A percentile compares a stretch with the other conserved stretches of the same genome.
Conservation (phyloP, 1,140 invertebrate genomes). For the Helicorthomorpha holstii region DNA sequence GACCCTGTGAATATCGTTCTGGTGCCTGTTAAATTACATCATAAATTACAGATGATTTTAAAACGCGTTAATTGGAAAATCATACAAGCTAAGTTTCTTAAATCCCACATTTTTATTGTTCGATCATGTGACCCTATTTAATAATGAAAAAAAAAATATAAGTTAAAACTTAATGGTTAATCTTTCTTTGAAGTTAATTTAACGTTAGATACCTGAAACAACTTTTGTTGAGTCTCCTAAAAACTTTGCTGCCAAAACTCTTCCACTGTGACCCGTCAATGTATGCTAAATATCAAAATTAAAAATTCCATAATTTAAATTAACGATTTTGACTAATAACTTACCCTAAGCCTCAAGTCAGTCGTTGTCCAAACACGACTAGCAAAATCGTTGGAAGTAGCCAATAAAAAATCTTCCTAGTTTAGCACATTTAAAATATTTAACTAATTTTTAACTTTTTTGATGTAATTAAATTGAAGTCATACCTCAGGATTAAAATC, state of each 20-base stretch:
- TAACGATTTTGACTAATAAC: slow-evolving; percentile 16
- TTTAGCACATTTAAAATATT: slow-evolving; percentile 9
- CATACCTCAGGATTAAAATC: slow-evolving; percentile 69
- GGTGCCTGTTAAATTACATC: slow-evolving; percentile 40
- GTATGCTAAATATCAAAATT: slow-evolving; percentile 57
- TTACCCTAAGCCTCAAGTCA: slow-evolving; percentile 77
- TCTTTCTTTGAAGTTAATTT: slow-evolving; percentile 17
- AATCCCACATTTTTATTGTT: slow-evolving; percentile 93
- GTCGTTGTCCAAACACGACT: slow-evolving; percentile 81
- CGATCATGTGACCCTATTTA: slow-evolving; percentile 93
- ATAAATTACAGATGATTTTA: background rate
- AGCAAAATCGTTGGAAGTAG: slow-evolving; percentile 86
- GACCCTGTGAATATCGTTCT: slow-evolving; percentile 95
- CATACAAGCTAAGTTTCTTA: slow-evolving; percentile 77
- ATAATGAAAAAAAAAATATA: no score
- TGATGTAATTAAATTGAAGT: slow-evolving; percentile 1
- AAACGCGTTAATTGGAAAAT: slow-evolving; percentile 4
- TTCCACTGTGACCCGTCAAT: slow-evolving; percentile 87
- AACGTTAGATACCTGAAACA: slow-evolving; percentile 36
- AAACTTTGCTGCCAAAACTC: slow-evolving; percentile 88
- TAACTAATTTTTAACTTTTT: background rate
- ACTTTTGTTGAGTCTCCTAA: slow-evolving; percentile 73
- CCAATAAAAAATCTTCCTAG: slow-evolving; percentile 58
- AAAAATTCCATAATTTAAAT: slow-evolving; percentile 1
- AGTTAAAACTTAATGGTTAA: no score